Conservation (phyloP, 2,888 invertebrate species). For the Epiblema foenella region DNA sequence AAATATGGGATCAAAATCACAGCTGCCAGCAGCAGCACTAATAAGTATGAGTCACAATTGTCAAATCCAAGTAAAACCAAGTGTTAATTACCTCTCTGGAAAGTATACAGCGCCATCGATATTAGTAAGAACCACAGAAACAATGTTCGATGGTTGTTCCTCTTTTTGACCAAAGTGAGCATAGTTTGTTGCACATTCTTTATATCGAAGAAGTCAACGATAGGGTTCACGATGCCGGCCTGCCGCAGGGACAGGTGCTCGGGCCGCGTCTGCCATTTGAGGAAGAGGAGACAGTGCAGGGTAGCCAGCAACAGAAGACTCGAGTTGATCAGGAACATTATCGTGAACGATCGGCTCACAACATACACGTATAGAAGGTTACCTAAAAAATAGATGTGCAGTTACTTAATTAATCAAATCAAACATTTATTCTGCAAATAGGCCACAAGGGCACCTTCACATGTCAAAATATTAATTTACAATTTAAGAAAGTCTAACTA, state of each 20-base stretch:
- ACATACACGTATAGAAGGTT: slow-evolving; percentile 87
- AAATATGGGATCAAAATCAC: no score
- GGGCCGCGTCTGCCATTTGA: slow-evolving; percentile 89
- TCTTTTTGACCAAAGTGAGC: slow-evolving; percentile 85
- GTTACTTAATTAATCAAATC: no score
- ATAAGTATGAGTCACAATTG: no score
- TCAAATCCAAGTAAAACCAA: slow-evolving; percentile 1
- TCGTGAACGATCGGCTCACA: slow-evolving; percentile 87
- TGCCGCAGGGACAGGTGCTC: slow-evolving; percentile 86
- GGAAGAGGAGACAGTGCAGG: slow-evolving; percentile 85
- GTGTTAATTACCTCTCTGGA: slow-evolving; percentile 86
- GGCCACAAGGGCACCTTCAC: no score
- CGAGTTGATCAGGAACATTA: slow-evolving; percentile 90
- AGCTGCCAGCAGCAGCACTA: no score
- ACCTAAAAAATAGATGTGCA: slow-evolving; percentile 79
- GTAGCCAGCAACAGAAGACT: slow-evolving; percentile 86
- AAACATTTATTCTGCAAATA: no score
- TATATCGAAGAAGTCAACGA: slow-evolving; percentile 89
- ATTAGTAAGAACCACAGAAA: slow-evolving; percentile 89
- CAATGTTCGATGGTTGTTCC: slow-evolving; percentile 84
- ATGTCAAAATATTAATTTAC: no score
- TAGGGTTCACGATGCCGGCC: slow-evolving; percentile 83
- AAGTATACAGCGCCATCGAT: slow-evolving; percentile 92
- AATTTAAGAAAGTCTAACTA: no score
- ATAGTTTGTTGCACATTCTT: slow-evolving; percentile 87